These are phyloP conservation scores for Micromesistius poutassou DNA, from an alignment of 2,797 vertebrate genomes.

Conservation along the genomic window DNA sequence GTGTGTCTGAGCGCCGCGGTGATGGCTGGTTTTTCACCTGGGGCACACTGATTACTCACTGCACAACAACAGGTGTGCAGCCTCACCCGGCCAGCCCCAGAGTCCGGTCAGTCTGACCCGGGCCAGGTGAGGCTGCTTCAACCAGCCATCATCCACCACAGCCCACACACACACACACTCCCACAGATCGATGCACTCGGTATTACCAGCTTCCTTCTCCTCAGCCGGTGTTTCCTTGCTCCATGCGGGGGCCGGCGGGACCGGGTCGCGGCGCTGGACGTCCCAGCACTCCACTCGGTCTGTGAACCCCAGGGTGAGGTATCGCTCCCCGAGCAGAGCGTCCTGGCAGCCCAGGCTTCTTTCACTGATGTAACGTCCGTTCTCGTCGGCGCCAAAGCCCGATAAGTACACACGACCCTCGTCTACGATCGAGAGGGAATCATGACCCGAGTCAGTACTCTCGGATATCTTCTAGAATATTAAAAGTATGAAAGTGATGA, in stretches of 20 bases:
- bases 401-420: constrained; percentile 65
- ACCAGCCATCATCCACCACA: too few relatives aligned
- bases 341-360: constrained; percentile 72
- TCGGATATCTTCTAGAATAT: neutral
- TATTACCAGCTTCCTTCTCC: constrained; percentile 36
- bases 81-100: too few relatives aligned
- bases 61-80: too few relatives aligned
- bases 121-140: too few relatives aligned
- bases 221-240: constrained; percentile 41
- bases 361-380: constrained; percentile 10
- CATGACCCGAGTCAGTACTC: neutral
- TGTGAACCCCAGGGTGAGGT: constrained; percentile 67
- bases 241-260: constrained; percentile 59
- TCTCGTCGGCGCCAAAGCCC: constrained; percentile 54
- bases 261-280: constrained; percentile 38
- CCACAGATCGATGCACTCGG: too few relatives aligned
- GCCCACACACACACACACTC: too few relatives aligned
- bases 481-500: too few relatives aligned
- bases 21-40: too few relatives aligned
- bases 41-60: too few relatives aligned
- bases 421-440: neutral
- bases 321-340: constrained; percentile 71
- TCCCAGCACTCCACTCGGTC: constrained; percentile 72
- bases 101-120: too few relatives aligned
- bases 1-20: too few relatives aligned